phyloP scores from a whole-genome alignment of 1,140 invertebrate species.

The Steinernema feltiae region DNA sequence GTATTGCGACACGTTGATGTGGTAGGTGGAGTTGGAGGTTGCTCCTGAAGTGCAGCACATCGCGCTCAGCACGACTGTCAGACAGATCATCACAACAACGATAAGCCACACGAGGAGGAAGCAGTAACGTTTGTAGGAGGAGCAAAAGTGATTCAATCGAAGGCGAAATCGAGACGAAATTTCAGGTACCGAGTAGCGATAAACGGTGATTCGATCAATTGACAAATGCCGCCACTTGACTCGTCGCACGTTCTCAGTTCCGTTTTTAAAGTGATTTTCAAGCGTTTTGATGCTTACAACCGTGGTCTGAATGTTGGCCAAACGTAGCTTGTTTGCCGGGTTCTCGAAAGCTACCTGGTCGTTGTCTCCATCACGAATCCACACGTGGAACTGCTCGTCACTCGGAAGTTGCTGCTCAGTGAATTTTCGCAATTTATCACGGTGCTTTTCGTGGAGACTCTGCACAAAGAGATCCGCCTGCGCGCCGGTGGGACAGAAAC shows the following conservation, averaged over 20 bases:
- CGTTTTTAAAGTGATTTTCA: conserved; percentile 46
- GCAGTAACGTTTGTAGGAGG: conserved; percentile 27
- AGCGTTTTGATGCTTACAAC: conserved; percentile 43
- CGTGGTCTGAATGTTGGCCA: conserved; percentile 41
- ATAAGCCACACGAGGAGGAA: conserved; percentile 34
- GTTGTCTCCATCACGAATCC: background rate
- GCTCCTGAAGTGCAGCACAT: background rate
- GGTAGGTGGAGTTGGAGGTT: background rate
- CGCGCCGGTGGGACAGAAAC: background rate
- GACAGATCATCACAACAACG: conserved; percentile 34
- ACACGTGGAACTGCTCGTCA: background rate
- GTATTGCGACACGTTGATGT: background rate
- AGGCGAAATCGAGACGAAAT: conserved; percentile 10
- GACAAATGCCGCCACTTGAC: conserved; percentile 54
- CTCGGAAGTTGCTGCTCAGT: background rate
- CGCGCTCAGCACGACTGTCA: conserved; percentile 29
- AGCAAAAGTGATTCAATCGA: background rate
- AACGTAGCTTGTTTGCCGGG: too few species aligned
- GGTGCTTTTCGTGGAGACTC: background rate
- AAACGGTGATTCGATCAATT: conserved; percentile 41
- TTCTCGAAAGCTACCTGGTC: background rate
- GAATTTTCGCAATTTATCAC: background rate
- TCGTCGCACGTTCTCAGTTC: conserved; percentile 33
- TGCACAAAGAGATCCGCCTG: background rate
- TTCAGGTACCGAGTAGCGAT: conserved; percentile 31